phyloP scores from a whole-genome alignment of 2,113 vertebrate genomes.

The Sphaerodactylus townsendi region DNA sequence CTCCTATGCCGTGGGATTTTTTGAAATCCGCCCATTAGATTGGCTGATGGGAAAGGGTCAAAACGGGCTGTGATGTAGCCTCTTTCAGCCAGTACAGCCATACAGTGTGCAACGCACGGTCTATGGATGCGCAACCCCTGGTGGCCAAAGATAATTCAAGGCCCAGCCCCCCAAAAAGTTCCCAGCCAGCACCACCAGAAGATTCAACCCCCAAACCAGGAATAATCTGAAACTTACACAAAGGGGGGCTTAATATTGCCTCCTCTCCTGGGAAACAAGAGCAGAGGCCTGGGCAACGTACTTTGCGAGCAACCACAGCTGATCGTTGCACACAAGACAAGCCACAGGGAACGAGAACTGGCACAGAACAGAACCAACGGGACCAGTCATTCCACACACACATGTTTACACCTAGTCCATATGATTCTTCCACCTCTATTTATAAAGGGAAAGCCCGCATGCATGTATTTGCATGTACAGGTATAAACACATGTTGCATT shows the following conservation, averaged over 20 bases:
- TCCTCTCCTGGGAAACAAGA: too few species aligned
- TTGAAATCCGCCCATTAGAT: too few species aligned
- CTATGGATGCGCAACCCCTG: not conserved
- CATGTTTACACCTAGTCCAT: too few species aligned
- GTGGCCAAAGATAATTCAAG: too few species aligned
- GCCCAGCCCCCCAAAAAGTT: not conserved
- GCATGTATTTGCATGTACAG: not conserved
- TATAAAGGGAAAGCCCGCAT: not conserved
- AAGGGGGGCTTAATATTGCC: not conserved
- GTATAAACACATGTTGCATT: not conserved
- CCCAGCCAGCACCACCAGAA: not conserved
- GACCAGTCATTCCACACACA: too few species aligned
- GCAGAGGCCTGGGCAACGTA: not conserved
- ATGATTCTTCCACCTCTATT: too few species aligned
- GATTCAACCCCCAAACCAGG: not conserved
- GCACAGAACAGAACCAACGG: too few species aligned
- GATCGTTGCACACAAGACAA: too few species aligned
- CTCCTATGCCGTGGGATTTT: too few species aligned
- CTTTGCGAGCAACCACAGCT: not conserved
- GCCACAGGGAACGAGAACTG: not conserved
- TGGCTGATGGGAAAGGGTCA: too few species aligned
- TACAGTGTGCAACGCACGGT: not conserved
- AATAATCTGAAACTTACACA: not conserved
- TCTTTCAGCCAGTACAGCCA: too few species aligned
- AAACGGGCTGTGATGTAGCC: too few species aligned